These are phyloP conservation scores for Plectrocnemia conspersa DNA, from an alignment of 1,140 invertebrate species.

Conservation along the genomic window DNA sequence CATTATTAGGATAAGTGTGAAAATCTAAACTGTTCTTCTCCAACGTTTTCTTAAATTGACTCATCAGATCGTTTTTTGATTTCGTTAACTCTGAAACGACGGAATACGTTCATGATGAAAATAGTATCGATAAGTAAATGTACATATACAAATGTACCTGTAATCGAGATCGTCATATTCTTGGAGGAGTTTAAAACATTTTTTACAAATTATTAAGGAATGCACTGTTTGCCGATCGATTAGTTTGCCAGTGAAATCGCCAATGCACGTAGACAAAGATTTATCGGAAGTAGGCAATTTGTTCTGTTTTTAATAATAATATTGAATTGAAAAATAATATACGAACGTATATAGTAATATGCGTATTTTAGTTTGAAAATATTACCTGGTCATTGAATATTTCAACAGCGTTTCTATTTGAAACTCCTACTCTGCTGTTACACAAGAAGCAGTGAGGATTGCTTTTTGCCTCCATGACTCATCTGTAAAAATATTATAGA, in stretches of 20 bases:
- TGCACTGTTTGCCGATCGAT: constrained; percentile 50
- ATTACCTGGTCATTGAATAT: constrained; percentile 48
- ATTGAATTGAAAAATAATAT: constrained; percentile 4
- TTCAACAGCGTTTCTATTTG: constrained; percentile 50
- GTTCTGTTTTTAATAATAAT: constrained; percentile 26
- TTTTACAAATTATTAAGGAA: constrained; percentile 57
- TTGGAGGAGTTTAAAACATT: constrained; percentile 58
- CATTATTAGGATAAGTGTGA: constrained; percentile 21
- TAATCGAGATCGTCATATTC: constrained; percentile 58
- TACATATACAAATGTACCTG: constrained; percentile 20
- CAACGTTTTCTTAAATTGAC: constrained; percentile 36
- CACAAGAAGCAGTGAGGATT: constrained; percentile 53
- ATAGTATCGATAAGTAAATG: constrained; percentile 1
- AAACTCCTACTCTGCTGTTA: constrained; percentile 51
- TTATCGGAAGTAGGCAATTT: constrained; percentile 39
- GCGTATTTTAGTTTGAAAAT: background rate
- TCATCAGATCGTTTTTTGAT: constrained; percentile 45
- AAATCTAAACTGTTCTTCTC: constrained; percentile 34
- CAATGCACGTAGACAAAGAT: constrained; percentile 48
- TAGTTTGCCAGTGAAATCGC: constrained; percentile 48
- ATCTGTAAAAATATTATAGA: constrained; percentile 13
- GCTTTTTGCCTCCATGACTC: constrained; percentile 12
- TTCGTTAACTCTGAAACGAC: constrained; percentile 42
- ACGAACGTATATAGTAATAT: background rate
- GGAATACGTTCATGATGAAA: constrained; percentile 9